Evolutionary conservation across 2,113 vertebrate species (phyloP).

Genomic region (Chitala chitala): DNA sequence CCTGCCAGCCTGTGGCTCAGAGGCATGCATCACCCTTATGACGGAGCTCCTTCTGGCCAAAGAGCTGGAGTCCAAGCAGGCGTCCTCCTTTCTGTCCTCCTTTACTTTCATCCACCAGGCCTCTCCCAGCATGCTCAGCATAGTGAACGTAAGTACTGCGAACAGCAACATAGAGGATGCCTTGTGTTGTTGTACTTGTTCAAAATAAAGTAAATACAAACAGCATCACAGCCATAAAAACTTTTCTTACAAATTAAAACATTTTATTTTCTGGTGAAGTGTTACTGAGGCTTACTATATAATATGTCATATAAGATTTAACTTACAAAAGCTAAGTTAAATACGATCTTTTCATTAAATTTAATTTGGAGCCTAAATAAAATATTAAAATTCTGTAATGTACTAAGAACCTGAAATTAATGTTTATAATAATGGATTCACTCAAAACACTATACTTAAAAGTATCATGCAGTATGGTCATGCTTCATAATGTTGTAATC

Average conservation of each 20-base stretch:
- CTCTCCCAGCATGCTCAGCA: constrained; percentile 59
- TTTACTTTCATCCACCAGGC: constrained; percentile 68
- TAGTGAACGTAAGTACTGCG: constrained; percentile 63
- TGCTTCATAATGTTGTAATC: background rate
- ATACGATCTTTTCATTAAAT: background rate
- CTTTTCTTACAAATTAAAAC: too few relatives aligned
- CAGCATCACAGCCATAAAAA: too few relatives aligned
- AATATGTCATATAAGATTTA: background rate
- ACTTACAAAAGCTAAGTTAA: background rate
- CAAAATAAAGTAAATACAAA: too few relatives aligned
- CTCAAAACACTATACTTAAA: background rate
- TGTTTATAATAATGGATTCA: background rate
- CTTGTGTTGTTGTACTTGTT: background rate
- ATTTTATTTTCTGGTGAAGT: too few relatives aligned
- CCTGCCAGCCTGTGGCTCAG: constrained; percentile 71
- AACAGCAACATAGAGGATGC: background rate
- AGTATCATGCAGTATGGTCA: background rate
- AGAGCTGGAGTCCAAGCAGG: constrained; percentile 64
- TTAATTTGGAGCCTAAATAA: background rate
- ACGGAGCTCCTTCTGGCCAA: constrained; percentile 58
- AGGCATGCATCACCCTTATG: constrained; percentile 68
- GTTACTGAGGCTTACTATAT: too few relatives aligned
- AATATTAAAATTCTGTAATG: background rate
- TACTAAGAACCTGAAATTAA: background rate
- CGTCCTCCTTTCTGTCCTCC: constrained; percentile 61